phyloP scores from a whole-genome alignment of 2,888 invertebrate species.

The Drosophila macrospina region DNA sequence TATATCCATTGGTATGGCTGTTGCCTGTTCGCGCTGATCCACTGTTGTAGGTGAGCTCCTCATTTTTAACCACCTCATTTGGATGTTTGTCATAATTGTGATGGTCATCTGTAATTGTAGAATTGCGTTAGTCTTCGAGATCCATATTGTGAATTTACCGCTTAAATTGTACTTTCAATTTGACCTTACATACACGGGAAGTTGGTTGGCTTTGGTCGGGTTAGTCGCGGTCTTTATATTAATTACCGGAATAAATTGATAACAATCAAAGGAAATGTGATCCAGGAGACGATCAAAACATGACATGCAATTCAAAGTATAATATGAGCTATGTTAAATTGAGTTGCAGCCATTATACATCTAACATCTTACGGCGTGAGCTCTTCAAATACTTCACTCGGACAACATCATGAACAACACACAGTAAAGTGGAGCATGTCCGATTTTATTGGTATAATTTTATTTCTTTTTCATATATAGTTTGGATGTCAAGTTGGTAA shows the following conservation, averaged over 20 bases:
- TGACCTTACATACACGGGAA: conserved; percentile 70
- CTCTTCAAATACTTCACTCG: too few species aligned
- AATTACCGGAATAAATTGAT: conserved; percentile 2
- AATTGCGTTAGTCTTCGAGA: conserved; percentile 3
- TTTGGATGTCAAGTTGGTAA: too few species aligned
- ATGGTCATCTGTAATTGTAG: conserved; percentile 86
- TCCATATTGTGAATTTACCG: neutral
- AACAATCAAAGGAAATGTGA: neutral
- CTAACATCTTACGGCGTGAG: too few species aligned
- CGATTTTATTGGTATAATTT: too few species aligned
- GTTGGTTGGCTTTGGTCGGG: conserved; percentile 42
- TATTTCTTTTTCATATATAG: too few species aligned
- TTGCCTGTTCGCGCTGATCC: conserved; percentile 58
- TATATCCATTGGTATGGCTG: conserved; percentile 3
- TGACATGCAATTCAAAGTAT: too few species aligned
- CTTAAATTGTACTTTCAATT: too few species aligned
- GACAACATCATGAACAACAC: too few species aligned
- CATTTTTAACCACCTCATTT: conserved; percentile 97
- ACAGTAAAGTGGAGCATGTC: too few species aligned
- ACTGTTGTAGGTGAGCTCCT: conserved; percentile 92
- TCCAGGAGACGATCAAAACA: neutral
- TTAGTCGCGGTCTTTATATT: conserved; percentile 4
- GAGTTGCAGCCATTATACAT: too few species aligned
- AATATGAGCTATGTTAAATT: too few species aligned
- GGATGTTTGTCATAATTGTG: conserved; percentile 93